Percentiles rank a stretch among this genome's conserved stretches.
Evolutionary conservation across 2,797 vertebrate species (phyloP).

Genomic region (Syndactyla subalaris): DNA sequence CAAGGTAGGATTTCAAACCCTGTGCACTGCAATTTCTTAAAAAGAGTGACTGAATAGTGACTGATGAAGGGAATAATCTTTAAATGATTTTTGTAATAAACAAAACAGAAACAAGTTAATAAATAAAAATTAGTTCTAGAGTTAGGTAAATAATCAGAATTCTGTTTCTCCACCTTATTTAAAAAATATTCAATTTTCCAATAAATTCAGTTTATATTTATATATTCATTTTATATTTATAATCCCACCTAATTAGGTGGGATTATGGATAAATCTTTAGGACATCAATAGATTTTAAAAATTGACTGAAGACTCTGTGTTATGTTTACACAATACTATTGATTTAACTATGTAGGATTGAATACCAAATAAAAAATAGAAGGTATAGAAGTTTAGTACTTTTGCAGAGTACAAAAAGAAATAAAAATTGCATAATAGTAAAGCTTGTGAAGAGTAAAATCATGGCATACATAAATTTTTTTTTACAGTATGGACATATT

Average conservation of each 20-base stretch:
- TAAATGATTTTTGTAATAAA: neutral
- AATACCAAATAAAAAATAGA: slow-evolving; percentile 45
- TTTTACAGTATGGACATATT: neutral
- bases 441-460: slow-evolving; percentile 23
- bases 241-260: neutral
- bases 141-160: neutral
- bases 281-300: neutral
- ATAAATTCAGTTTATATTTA: neutral
- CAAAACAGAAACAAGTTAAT: neutral
- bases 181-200: neutral
- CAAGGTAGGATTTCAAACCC: neutral
- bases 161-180: neutral
- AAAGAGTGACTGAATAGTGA: neutral
- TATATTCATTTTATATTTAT: neutral
- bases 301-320: neutral
- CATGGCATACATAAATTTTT: neutral
- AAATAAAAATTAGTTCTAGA: neutral
- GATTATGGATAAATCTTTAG: neutral
- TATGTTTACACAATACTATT: neutral
- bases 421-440: slow-evolving; percentile 69
- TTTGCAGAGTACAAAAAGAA: slow-evolving; percentile 32
- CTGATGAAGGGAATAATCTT: neutral
- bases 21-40: neutral
- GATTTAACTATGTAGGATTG: neutral
- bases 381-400: slow-evolving; percentile 1